Evolutionary conservation across 2,797 vertebrate species (phyloP).

Genomic region (Xenopus petersii): DNA sequence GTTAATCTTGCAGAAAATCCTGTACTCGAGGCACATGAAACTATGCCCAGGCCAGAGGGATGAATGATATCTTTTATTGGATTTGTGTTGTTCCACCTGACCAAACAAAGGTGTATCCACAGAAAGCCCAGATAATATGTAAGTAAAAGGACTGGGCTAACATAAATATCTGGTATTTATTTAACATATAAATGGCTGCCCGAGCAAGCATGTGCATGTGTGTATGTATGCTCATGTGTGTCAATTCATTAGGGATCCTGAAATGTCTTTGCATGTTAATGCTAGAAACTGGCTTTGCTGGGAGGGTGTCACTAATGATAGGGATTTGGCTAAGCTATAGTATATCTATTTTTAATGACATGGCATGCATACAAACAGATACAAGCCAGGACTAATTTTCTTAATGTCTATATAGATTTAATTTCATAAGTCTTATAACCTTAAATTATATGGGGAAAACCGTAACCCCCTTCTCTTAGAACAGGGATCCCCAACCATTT

Average conservation of each 20-base stretch:
- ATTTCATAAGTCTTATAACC: no score
- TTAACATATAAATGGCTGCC: slow-evolving; percentile 4
- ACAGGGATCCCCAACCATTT: no score
- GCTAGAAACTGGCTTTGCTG: neutral
- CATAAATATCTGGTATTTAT: slow-evolving; percentile 34
- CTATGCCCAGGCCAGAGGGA: slow-evolving; percentile 27
- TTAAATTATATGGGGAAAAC: no score
- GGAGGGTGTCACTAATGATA: neutral
- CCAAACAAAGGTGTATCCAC: slow-evolving; percentile 60
- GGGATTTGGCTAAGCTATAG: neutral
- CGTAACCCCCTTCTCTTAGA: no score
- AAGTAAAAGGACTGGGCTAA: slow-evolving; percentile 8
- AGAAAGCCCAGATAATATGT: slow-evolving; percentile 51
- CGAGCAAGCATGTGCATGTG: neutral
- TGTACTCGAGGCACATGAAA: slow-evolving; percentile 28
- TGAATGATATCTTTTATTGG: slow-evolving; percentile 55
- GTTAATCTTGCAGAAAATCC: slow-evolving; percentile 44
- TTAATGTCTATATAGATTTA: neutral
- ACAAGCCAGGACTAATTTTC: neutral
- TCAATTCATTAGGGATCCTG: no score
- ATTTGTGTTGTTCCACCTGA: slow-evolving; percentile 56
- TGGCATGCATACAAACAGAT: neutral
- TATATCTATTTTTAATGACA: neutral
- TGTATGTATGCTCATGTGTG: no score
- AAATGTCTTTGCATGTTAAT: slow-evolving; percentile 2